These are phyloP conservation scores for Dryobota labecula DNA, from an alignment of 2,888 invertebrate genomes.

Conservation along the genomic window DNA sequence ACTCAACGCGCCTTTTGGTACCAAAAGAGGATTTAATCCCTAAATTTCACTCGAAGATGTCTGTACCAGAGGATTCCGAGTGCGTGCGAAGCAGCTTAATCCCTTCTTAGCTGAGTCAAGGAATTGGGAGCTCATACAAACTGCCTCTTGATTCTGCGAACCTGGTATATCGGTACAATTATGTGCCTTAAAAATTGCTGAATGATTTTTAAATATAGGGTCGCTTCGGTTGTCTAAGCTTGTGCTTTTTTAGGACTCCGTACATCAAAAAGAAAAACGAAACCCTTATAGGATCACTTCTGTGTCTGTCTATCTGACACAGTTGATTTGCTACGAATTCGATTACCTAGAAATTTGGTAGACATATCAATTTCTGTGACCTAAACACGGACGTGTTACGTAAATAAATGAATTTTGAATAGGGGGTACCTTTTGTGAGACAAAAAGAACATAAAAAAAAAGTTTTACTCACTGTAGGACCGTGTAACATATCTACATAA, in stretches of 20 bases:
- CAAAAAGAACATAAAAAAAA: too few relatives aligned
- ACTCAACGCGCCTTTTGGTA: constrained; percentile 40
- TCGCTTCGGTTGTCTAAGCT: neutral
- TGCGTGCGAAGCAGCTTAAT: constrained; percentile 83
- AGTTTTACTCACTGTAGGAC: too few relatives aligned
- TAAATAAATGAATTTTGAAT: too few relatives aligned
- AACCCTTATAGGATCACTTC: too few relatives aligned
- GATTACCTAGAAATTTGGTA: too few relatives aligned
- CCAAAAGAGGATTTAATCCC: constrained; percentile 58
- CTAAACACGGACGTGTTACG: too few relatives aligned
- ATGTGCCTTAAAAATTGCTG: constrained; percentile 39
- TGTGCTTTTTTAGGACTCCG: neutral
- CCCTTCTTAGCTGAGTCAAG: constrained; percentile 83
- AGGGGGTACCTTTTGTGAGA: too few relatives aligned
- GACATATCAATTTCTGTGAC: too few relatives aligned
- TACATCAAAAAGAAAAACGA: too few relatives aligned
- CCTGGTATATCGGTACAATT: constrained; percentile 65
- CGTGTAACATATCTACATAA: too few relatives aligned
- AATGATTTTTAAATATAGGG: constrained; percentile 30
- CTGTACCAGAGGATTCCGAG: constrained; percentile 74
- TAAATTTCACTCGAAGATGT: constrained; percentile 69
- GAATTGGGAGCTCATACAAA: constrained; percentile 79
- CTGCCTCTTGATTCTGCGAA: constrained; percentile 73
- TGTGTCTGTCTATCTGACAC: too few relatives aligned
- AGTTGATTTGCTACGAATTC: too few relatives aligned